These are phyloP conservation scores for Siphamia tubifer DNA, from an alignment of 2,113 vertebrate species.

Conservation along the genomic window DNA sequence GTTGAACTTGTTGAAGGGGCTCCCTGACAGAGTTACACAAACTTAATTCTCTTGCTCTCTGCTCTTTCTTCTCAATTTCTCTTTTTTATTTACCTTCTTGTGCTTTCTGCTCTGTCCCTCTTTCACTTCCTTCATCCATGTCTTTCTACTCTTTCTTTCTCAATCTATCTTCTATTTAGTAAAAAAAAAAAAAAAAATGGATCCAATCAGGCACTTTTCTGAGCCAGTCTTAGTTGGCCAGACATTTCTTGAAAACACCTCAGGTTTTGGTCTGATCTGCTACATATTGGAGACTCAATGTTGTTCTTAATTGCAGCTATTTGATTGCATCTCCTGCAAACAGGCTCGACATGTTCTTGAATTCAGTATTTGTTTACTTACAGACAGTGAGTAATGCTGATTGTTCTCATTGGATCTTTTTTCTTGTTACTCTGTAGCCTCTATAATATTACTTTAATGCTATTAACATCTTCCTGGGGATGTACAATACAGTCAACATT, in stretches of 20 bases:
- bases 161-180: constrained; percentile 18
- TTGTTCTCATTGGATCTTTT: neutral
- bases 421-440: too few species aligned
- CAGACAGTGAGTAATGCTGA: neutral
- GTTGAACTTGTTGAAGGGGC: constrained; percentile 56
- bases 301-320: neutral
- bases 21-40: constrained; percentile 60
- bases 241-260: constrained; percentile 30
- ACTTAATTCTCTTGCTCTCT: constrained; percentile 29
- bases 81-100: constrained; percentile 13
- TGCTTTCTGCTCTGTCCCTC: constrained; percentile 7
- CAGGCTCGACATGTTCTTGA: neutral
- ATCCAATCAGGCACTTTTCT: constrained; percentile 44
- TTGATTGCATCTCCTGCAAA: neutral
- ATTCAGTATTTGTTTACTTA: neutral
- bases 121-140: constrained; percentile 5
- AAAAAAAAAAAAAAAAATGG: constrained; percentile 45
- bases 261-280: neutral
- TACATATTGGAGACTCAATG: neutral
- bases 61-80: constrained; percentile 11
- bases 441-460: too few species aligned
- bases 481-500: too few species aligned
- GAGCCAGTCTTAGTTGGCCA: constrained; percentile 45
- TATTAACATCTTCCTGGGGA: too few species aligned
- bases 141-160: constrained; percentile 16